These are phyloP conservation scores for Drosophila cardini DNA, from an alignment of 1,140 invertebrate genomes.

Conservation along the genomic window DNA sequence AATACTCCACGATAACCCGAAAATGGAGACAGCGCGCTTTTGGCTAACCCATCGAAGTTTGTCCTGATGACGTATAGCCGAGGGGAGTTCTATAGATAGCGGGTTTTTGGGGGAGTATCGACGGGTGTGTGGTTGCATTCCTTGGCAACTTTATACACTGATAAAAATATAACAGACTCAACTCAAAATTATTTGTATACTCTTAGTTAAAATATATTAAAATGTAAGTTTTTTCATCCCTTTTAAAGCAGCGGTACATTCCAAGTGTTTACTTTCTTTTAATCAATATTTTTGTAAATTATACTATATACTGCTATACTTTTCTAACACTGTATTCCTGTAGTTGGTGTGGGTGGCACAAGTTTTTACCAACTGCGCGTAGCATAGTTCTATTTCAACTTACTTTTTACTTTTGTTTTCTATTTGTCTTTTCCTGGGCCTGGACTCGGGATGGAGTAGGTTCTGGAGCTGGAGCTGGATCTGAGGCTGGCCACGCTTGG, in stretches of 20 bases:
- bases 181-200: no score
- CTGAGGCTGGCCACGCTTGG: slow-evolving; percentile 41
- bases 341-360: slow-evolving; percentile 36
- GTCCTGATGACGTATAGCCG: slow-evolving; percentile 63
- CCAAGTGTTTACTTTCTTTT: no score
- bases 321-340: neutral
- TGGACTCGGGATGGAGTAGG: slow-evolving; percentile 1
- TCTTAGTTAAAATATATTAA: no score
- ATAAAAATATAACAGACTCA: no score
- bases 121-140: slow-evolving; percentile 44
- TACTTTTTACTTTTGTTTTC: slow-evolving; percentile 70
- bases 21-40: slow-evolving; percentile 46
- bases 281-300: no score
- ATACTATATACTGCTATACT: no score
- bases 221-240: no score
- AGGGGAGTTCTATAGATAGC: neutral
- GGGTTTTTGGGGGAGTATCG: neutral
- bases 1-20: neutral
- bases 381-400: slow-evolving; percentile 74
- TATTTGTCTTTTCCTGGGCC: slow-evolving; percentile 73
- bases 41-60: slow-evolving; percentile 67
- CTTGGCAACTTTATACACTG: slow-evolving; percentile 41
- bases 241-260: no score
- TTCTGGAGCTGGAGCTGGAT: slow-evolving; percentile 1
- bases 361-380: slow-evolving; percentile 49